Evolutionary conservation across 2,797 vertebrate species (phyloP).

Genomic region (Distichodus sexfasciatus): DNA sequence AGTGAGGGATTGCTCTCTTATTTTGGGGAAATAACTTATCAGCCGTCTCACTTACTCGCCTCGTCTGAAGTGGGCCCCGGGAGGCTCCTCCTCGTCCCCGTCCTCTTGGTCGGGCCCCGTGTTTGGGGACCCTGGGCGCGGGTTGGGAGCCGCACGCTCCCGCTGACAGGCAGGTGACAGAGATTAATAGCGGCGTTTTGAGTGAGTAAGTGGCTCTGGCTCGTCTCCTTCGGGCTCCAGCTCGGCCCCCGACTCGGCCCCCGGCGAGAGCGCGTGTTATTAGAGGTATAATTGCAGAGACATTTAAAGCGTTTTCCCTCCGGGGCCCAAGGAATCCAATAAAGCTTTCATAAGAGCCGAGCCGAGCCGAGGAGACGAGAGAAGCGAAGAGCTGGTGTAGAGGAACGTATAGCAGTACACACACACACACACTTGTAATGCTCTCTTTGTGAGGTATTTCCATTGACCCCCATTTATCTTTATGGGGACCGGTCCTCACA

Average conservation of each 20-base stretch:
- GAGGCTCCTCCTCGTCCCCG: too few relatives aligned
- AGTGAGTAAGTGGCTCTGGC: slow-evolving; percentile 89
- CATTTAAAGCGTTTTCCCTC: slow-evolving; percentile 97
- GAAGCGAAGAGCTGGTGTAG: slow-evolving; percentile 64
- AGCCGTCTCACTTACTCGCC: slow-evolving; percentile 33
- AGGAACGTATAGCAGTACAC: slow-evolving; percentile 56
- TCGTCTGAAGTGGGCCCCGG: slow-evolving; percentile 37
- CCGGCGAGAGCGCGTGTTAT: slow-evolving; percentile 90
- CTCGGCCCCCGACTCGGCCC: too few relatives aligned
- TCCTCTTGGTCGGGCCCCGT: too few relatives aligned
- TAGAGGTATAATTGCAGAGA: slow-evolving; percentile 96
- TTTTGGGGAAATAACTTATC: too few relatives aligned
- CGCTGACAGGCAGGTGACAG: slow-evolving; percentile 85
- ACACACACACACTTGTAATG: slow-evolving; percentile 19
- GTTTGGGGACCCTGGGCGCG: slow-evolving; percentile 73
- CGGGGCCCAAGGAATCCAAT: slow-evolving; percentile 95
- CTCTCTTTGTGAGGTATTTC: too few relatives aligned
- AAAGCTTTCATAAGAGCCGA: slow-evolving; percentile 87
- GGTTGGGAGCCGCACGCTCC: slow-evolving; percentile 81
- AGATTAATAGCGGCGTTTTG: slow-evolving; percentile 93
- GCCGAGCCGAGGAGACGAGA: slow-evolving; percentile 64
- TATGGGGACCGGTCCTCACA: too few relatives aligned
- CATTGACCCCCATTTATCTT: too few relatives aligned
- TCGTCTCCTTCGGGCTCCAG: slow-evolving; percentile 87
- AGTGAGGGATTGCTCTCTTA: neutral